These are phyloP conservation scores for Acanthopleura granulata DNA, from an alignment of 2,888 invertebrate species.

Conservation along the genomic window DNA sequence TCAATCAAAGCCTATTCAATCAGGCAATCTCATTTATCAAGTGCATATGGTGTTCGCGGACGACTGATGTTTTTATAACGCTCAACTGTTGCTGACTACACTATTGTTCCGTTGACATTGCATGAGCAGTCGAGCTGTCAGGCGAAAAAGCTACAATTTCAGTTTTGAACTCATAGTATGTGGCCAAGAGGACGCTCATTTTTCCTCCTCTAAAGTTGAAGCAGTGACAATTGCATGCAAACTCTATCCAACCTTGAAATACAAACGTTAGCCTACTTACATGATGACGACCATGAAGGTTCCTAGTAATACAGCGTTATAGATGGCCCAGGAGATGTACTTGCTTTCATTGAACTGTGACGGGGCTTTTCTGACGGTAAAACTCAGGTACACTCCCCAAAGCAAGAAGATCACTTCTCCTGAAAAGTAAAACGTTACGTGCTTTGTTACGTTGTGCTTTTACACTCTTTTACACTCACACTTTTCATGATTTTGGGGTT, in stretches of 20 bases:
- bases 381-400: conserved; percentile 71
- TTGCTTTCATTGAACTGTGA: conserved; percentile 93
- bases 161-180: no score
- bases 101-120: no score
- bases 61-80: no score
- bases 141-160: neutral
- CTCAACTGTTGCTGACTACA: no score
- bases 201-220: neutral
- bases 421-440: conserved; percentile 29
- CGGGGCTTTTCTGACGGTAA: conserved; percentile 80
- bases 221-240: neutral
- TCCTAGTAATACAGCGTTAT: conserved; percentile 94
- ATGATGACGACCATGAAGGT: conserved; percentile 92
- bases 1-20: no score
- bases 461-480: no score
- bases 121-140: no score
- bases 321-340: conserved; percentile 92
- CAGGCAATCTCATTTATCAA: no score
- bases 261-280: conserved; percentile 76
- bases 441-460: no score
- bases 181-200: neutral
- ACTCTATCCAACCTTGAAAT: no score
- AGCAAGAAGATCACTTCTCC: conserved; percentile 69
- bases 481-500: no score
- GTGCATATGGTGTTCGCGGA: no score